These are phyloP conservation scores for Drosophila falleni DNA, from an alignment of 2,888 invertebrate genomes.

Conservation along the genomic window DNA sequence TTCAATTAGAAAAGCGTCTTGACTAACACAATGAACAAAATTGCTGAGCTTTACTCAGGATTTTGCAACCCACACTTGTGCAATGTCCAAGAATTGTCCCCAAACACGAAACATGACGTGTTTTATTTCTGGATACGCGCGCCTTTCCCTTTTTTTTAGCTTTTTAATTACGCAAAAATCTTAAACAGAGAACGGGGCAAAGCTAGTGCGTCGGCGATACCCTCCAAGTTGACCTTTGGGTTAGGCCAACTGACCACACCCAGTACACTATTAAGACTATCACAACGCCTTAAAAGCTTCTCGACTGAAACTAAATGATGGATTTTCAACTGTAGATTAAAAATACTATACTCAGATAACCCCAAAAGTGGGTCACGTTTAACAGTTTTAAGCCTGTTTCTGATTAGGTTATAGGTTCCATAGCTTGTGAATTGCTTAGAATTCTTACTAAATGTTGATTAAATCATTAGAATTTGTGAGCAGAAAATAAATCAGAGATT, in stretches of 20 bases:
- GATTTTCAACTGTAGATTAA: background rate
- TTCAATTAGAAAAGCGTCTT: conserved; percentile 68
- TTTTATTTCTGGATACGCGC: conserved; percentile 25
- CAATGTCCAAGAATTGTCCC: conserved; percentile 47
- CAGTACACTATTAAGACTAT: conserved; percentile 58
- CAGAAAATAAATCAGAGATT: background rate
- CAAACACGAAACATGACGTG: conserved; percentile 71
- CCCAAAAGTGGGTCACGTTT: conserved; percentile 13
- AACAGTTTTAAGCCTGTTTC: background rate
- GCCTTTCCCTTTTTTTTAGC: conserved; percentile 1
- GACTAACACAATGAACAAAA: conserved; percentile 18
- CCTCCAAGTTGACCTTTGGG: conserved; percentile 48
- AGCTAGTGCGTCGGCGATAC: conserved; percentile 39
- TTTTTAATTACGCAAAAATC: conserved; percentile 76
- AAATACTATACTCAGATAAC: conserved; percentile 36
- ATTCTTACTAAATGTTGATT: conserved; percentile 1
- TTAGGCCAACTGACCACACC: conserved; percentile 55
- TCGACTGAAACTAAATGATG: conserved; percentile 22
- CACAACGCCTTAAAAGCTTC: conserved; percentile 36
- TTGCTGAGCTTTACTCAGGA: conserved; percentile 36
- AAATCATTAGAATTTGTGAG: background rate
- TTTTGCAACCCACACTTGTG: conserved; percentile 6
- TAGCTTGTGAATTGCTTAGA: background rate
- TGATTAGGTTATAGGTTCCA: background rate
- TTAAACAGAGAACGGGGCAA: conserved; percentile 18